These are phyloP conservation scores for Phenganax marumi DNA, from an alignment of 92 coral and sea anemone genomes.

Conservation along the genomic window DNA sequence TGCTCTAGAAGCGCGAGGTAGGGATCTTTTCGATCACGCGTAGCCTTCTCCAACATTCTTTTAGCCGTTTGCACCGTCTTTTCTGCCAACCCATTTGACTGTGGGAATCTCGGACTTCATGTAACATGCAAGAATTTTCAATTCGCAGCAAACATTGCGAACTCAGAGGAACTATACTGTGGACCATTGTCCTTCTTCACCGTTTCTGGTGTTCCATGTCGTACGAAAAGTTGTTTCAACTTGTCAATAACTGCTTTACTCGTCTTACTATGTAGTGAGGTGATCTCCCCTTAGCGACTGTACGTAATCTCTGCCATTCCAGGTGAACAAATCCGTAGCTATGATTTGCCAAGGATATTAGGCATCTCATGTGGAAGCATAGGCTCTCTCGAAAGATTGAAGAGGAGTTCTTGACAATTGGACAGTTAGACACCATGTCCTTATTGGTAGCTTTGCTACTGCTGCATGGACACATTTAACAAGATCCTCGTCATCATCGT, in stretches of 20 bases:
- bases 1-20: constrained; percentile 27
- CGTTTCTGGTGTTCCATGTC: constrained; percentile 3
- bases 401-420: constrained; percentile 21
- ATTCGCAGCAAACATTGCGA: background rate
- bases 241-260: background rate
- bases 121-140: constrained; percentile 35
- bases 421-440: constrained; percentile 24
- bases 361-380: constrained; percentile 28
- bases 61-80: constrained; percentile 43
- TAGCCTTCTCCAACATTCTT: constrained; percentile 24
- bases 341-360: constrained; percentile 36
- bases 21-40: constrained; percentile 25
- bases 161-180: constrained; percentile 1
- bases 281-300: constrained; percentile 5
- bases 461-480: constrained; percentile 1
- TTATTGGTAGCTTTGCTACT: constrained; percentile 15
- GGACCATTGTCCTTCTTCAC: constrained; percentile 30
- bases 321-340: constrained; percentile 13
- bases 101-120: constrained; percentile 35
- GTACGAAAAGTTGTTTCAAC: constrained; percentile 1
- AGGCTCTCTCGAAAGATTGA: constrained; percentile 22
- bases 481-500: constrained; percentile 6
- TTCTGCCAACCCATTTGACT: constrained; percentile 42
- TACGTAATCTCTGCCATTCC: background rate
- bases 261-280: background rate